phyloP scores from a whole-genome alignment of 1,140 invertebrate species.

The Plutomurus gul region DNA sequence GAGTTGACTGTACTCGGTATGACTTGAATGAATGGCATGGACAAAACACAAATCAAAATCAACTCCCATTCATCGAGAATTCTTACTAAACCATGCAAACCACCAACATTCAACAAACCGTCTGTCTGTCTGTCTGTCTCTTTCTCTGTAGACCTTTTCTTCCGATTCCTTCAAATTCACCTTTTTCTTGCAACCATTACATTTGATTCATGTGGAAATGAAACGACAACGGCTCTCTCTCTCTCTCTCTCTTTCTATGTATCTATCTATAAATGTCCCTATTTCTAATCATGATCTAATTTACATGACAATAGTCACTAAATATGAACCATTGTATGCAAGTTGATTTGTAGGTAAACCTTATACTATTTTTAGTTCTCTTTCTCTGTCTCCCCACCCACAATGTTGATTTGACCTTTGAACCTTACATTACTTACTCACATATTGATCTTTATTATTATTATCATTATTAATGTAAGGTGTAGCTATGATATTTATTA shows the following conservation, averaged over 20 bases:
- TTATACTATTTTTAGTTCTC: neutral
- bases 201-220: slow-evolving; percentile 57
- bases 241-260: neutral
- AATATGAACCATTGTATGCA: neutral
- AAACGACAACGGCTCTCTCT: slow-evolving; percentile 53
- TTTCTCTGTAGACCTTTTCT: slow-evolving; percentile 31
- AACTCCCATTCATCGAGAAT: neutral
- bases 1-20: slow-evolving; percentile 56
- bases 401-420: neutral
- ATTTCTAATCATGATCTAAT: neutral
- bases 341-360: neutral
- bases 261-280: no score
- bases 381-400: neutral
- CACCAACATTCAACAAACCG: neutral
- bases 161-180: slow-evolving; percentile 43
- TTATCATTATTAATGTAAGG: no score
- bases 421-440: no score
- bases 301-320: slow-evolving; percentile 21
- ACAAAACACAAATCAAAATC: slow-evolving; percentile 51
- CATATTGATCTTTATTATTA: no score
- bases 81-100: neutral
- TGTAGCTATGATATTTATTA: no score
- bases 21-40: slow-evolving; percentile 23
- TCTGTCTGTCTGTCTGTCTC: slow-evolving; percentile 51
- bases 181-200: slow-evolving; percentile 57